Base-by-base conservation (phyloP, 1,140 invertebrate species). In the Zaprionus camerounensis region DNA sequence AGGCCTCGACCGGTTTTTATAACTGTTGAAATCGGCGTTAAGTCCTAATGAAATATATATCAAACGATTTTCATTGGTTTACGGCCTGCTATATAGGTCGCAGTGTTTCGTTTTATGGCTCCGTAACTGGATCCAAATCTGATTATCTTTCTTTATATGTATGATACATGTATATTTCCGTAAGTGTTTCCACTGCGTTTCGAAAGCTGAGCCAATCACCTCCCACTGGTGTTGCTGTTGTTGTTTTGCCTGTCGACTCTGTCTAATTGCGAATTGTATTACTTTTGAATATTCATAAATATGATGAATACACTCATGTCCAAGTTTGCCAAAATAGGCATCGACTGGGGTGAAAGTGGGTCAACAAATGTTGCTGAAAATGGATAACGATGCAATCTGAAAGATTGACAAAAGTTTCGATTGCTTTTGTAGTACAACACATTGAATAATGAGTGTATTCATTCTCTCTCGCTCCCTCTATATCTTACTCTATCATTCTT, bases 321-420 rank as follows among this genome's bases (percentile, higher is more conserved):
- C 24, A 36, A 62, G 66, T 65, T 57, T 58, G 67, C 82, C 82
- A 67, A 82, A 85, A 79, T 86, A 79, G 82, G 82, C 64, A 85
- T 22, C 17, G 17, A 44, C 12, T 31, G 44, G 22, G 76, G 84
- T 75, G 84, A 87, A 87, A 87, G 84, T 87, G 85, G 85, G 84
- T 90, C 84, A 87, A 75, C 70, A 71, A 70, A 82, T 82, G 78
- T 64, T 56, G 67, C 67, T 78, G 26, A 66, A 66, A 87, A 87
- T 82, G 78, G 56, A 66, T 51, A 63, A 70, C 70, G 17, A 67
- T 56, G 53, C 22, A 56, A 51, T 51, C 46, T 15, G 12, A 80
- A 64, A 62, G 66, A 71, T 64, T 68, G 76, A 86, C 71, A 81
- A 81, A 71, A 78, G 71, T 61, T 61, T 77, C 61, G 46, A 59